A percentile compares a stretch with the other conserved stretches of the same genome.
Evolutionary conservation across 35 echinoderm and acorn worm species (phyloP).

Genomic region (Acanthaster planci): DNA sequence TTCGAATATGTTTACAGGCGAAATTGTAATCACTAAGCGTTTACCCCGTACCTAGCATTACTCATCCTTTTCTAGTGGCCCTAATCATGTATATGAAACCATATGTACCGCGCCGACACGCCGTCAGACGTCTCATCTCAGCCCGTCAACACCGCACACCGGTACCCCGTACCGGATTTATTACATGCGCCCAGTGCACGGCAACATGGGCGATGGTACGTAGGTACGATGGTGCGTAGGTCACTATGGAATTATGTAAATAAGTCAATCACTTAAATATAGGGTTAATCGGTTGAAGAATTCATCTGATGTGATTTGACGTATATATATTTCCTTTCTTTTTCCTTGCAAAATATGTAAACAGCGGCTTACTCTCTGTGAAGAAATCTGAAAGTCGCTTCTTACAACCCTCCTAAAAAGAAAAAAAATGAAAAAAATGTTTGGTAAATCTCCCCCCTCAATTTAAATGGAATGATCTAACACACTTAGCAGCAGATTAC

Average conservation of each 20-base stretch:
- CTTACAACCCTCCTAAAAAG: neutral
- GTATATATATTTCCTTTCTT: neutral
- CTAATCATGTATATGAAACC: too few species aligned
- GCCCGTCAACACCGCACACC: too few species aligned
- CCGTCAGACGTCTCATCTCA: too few species aligned
- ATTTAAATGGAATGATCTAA: neutral
- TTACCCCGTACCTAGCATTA: too few species aligned
- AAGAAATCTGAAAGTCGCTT: neutral
- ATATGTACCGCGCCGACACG: too few species aligned
- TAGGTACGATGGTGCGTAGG: neutral
- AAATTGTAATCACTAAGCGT: too few species aligned
- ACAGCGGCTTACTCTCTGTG: neutral
- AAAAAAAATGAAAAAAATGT: neutral
- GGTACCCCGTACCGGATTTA: too few species aligned
- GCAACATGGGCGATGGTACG: neutral
- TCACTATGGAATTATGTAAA: slow-evolving; percentile 18
- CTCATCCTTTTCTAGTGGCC: too few species aligned
- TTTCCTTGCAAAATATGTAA: neutral
- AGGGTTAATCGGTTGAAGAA: neutral
- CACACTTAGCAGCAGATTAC: neutral
- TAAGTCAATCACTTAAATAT: neutral
- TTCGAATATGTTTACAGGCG: too few species aligned
- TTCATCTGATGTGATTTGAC: neutral
- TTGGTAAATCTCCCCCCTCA: neutral
- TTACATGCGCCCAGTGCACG: neutral